phyloP scores from a whole-genome alignment of 2,797 vertebrate species.

The Lycodopsis pacificus region DNA sequence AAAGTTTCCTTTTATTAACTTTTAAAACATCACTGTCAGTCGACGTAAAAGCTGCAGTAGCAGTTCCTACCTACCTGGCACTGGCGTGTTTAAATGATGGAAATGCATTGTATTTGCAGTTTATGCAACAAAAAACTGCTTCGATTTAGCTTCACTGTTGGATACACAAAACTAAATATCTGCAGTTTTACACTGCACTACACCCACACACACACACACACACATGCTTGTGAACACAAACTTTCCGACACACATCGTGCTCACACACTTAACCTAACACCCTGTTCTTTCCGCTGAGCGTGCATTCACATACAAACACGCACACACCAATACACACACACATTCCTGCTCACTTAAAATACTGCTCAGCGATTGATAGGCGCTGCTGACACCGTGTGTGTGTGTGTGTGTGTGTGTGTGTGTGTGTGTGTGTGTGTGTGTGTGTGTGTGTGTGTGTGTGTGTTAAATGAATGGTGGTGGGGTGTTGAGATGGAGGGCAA shows the following conservation, averaged over 20 bases:
- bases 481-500: constrained; percentile 31
- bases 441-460: constrained; percentile 28
- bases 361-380: constrained; percentile 55
- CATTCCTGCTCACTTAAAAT: constrained; percentile 64
- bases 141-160: neutral
- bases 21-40: neutral
- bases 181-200: neutral
- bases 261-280: constrained; percentile 35
- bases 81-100: neutral
- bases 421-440: neutral
- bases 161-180: neutral
- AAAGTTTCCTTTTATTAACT: neutral
- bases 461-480: constrained; percentile 44
- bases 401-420: constrained; percentile 1
- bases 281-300: constrained; percentile 56
- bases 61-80: neutral
- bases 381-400: constrained; percentile 56
- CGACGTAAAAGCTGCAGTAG: neutral
- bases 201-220: neutral
- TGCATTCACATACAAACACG: constrained; percentile 20
- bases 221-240: constrained; percentile 12
- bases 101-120: neutral
- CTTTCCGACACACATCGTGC: constrained; percentile 36
- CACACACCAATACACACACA: constrained; percentile 20
- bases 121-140: neutral